Base-by-base conservation (phyloP, 2,113 vertebrate genomes). In the Engystomops pustulosus region DNA sequence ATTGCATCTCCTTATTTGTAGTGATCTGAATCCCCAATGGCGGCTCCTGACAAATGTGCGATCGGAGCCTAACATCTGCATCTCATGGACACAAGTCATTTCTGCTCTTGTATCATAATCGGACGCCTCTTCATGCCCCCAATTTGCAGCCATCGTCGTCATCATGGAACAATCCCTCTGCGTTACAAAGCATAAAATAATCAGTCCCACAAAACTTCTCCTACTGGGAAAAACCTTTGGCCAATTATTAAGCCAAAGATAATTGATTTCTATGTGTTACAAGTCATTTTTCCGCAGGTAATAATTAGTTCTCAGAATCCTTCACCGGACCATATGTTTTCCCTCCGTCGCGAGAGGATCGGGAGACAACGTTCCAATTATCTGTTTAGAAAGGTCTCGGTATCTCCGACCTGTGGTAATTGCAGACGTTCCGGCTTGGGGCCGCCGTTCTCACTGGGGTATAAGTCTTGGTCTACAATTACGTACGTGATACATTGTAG, bases 231-330 rank as follows among this genome's bases (percentile, higher is more conserved):
- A 79, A 79, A 79, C 6, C 77, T 45, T 25, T 47, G 77, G 55
- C 77, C 77, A 62, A 67, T 79, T 47, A 65, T 79, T 79, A 47
- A 62, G 32, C 77, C 58, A 79, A 47, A 60, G 77, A 44, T 67
- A 79, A 79, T 79, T 67, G 77, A 79, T 65, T 79, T 79, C 25
- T 27, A 15, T 15, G 27, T 69, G 62, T 80, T 80, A 32, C 34
- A 34, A 69, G 36, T 32, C 11, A 69, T 80, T 44, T 67, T 36
- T 68, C 60, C 38, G 36, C 25, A 23, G 58, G 79, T 68, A 49
- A 15, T 80, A 80, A 80, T 80, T 80, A 80, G 36, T 14, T 69
- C 60, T 79, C 8, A 67, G 78, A 80, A 49, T 67, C 25, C 34
- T 80, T 68, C 60, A 47, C 58, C 78, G 44, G 32, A 47, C 38